Conservation (phyloP, 2,113 vertebrate genomes). For the Platycercus adscitus region DNA sequence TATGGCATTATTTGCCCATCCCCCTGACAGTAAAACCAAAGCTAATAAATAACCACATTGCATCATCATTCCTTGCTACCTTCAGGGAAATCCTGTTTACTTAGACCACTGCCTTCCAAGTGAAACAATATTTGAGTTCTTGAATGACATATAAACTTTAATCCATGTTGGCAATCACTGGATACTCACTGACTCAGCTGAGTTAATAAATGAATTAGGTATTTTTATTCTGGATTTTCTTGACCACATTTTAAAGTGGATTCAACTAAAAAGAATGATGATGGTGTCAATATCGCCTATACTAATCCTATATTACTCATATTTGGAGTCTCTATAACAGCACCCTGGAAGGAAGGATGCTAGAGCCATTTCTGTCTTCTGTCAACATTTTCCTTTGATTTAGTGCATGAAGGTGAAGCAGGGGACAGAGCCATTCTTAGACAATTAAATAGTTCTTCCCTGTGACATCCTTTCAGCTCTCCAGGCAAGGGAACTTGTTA, state of each 20-base stretch:
- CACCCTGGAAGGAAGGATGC: background rate
- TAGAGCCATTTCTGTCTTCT: background rate
- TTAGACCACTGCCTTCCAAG: background rate
- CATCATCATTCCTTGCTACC: constrained; percentile 1
- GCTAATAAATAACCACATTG: constrained; percentile 60
- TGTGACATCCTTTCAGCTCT: background rate
- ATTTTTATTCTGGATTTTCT: background rate
- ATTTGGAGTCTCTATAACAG: background rate
- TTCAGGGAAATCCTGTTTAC: constrained; percentile 15
- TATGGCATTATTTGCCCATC: constrained; percentile 27
- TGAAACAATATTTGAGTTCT: constrained; percentile 29
- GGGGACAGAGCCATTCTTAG: background rate
- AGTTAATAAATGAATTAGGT: background rate
- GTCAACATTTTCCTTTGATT: background rate
- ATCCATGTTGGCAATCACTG: background rate
- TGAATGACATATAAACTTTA: background rate
- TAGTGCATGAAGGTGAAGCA: background rate
- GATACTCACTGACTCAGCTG: background rate
- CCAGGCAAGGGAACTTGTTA: background rate
- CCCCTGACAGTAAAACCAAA: constrained; percentile 10
- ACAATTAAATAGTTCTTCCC: background rate
- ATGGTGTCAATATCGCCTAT: background rate
- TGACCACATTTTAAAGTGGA: background rate
- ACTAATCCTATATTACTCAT: background rate
- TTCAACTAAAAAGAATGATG: background rate